A percentile compares a stretch with the other conserved stretches of the same genome.
phyloP scores from a whole-genome alignment of 1,140 invertebrate genomes.

The Helicoverpa zea region DNA sequence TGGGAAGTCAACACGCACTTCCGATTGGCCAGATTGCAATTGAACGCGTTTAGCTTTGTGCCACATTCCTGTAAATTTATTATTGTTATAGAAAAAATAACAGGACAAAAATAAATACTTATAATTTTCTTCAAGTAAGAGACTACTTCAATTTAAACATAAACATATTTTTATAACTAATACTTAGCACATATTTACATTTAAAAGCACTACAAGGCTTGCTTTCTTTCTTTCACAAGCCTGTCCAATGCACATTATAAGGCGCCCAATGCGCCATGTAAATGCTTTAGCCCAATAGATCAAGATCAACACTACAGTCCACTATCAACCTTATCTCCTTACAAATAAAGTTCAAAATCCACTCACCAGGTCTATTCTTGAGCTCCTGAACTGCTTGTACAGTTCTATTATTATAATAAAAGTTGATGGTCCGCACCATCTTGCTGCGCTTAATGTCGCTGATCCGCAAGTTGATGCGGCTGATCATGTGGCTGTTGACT shows the following conservation, averaged over 20 bases:
- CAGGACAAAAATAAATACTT: too few species aligned
- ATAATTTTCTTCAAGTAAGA: too few species aligned
- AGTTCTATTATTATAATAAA: constrained; percentile 98
- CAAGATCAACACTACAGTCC: too few species aligned
- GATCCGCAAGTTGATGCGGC: constrained; percentile 96
- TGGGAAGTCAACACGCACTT: constrained; percentile 97
- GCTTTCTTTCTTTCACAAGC: too few species aligned
- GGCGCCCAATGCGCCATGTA: too few species aligned
- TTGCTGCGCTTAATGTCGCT: constrained; percentile 98
- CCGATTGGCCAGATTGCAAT: constrained; percentile 96
- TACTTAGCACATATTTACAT: too few species aligned
- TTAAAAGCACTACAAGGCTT: too few species aligned
- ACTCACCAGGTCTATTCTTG: constrained; percentile 94
- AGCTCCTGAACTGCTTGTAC: constrained; percentile 99
- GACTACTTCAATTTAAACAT: too few species aligned
- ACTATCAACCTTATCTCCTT: not conserved
- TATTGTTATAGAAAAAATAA: too few species aligned
- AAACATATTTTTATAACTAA: too few species aligned
- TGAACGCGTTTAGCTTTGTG: constrained; percentile 97
- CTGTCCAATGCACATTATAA: too few species aligned
- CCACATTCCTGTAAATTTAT: constrained; percentile 91
- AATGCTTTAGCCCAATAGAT: not conserved
- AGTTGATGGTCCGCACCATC: constrained; percentile 98
- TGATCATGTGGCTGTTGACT: constrained; percentile 97
- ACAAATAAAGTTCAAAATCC: constrained; percentile 25